Base-by-base conservation (phyloP, 2,888 invertebrate genomes). In the Eupeodes latifasciatus region DNA sequence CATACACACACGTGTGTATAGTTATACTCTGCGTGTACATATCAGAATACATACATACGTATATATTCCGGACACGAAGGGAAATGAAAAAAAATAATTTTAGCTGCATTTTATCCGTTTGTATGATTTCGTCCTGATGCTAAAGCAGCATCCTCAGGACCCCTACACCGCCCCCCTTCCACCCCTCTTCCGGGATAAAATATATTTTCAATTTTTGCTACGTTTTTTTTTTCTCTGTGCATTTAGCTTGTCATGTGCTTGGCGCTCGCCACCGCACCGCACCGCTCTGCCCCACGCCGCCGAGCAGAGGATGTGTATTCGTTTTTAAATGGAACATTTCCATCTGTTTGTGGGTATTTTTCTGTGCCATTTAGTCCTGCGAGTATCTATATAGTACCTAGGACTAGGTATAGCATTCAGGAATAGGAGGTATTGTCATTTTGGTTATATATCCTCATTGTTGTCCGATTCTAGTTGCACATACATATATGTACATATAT, bases 21-120 rank as follows among this genome's bases (percentile, higher is more conserved):
- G 0, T 7, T 5, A 5, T 40, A 40, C 40, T 9, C 6, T 40
- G 9, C 40, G 40, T 40, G 40, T 40, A 9, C 40, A 40, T 12
- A 4, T 47, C 27, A 27, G 3, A 27, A 47, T 4, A 59, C 36
- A 74, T 81, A 19, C 19, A 19, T 19, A 19, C 19, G 1, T 19
- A 27, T 27, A 27, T 27, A 85, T 88, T 88, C 84, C 85, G 75
- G 78, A 81, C 85, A 85, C 75, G 85, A 81, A 84, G 80, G 87
- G 81, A 84, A 84, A 81, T 88, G 81, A 74, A 85, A 81, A 81
- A 81, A 81, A 88, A 85, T 88, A 88, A 85, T 88, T 88, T 88
- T 85, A 85, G 85, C 77, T 81, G 88, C 72, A 84, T 77, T 87
- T 85, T 85, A 84, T 81, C 69, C 76, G 64, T 86, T 79, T 62